These are phyloP conservation scores for Harpegnathos saltator DNA, from an alignment of 1,140 invertebrate species.

Conservation along the genomic window DNA sequence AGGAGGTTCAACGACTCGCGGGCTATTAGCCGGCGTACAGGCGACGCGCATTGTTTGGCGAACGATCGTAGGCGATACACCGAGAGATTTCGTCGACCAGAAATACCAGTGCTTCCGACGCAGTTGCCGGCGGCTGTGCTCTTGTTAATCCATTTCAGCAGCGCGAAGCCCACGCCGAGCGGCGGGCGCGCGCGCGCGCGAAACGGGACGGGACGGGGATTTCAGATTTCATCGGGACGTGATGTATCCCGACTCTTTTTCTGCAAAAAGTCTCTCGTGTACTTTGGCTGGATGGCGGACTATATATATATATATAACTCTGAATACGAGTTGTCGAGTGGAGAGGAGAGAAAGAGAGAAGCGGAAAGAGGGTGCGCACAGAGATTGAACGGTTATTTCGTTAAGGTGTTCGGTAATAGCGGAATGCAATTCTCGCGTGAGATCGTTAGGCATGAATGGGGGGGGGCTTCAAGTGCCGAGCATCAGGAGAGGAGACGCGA, in stretches of 20 bases:
- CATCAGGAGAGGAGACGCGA: background rate
- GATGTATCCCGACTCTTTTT: background rate
- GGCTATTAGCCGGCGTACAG: conserved; percentile 49
- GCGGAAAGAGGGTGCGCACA: too few relatives aligned
- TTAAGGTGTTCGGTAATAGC: background rate
- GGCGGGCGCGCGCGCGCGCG: background rate
- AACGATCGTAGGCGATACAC: conserved; percentile 56
- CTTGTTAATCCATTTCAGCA: conserved; percentile 45
- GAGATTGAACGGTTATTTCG: background rate
- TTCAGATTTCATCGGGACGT: background rate
- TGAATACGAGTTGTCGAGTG: too few relatives aligned
- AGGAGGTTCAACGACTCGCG: conserved; percentile 58
- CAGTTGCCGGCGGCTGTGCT: conserved; percentile 5
- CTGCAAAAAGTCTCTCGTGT: background rate
- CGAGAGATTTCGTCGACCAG: conserved; percentile 49
- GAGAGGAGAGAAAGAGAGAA: too few relatives aligned
- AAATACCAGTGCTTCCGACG: too few relatives aligned
- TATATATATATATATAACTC: conserved; percentile 11
- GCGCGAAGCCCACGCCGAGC: background rate
- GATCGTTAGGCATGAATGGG: background rate
- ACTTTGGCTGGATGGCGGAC: background rate
- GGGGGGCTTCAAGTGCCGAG: background rate
- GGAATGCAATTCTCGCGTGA: background rate
- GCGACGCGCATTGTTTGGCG: conserved; percentile 60
- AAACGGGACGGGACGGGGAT: background rate